Conservation (phyloP, 2,113 vertebrate genomes). For the mouse (Mus musculus) region DNA sequence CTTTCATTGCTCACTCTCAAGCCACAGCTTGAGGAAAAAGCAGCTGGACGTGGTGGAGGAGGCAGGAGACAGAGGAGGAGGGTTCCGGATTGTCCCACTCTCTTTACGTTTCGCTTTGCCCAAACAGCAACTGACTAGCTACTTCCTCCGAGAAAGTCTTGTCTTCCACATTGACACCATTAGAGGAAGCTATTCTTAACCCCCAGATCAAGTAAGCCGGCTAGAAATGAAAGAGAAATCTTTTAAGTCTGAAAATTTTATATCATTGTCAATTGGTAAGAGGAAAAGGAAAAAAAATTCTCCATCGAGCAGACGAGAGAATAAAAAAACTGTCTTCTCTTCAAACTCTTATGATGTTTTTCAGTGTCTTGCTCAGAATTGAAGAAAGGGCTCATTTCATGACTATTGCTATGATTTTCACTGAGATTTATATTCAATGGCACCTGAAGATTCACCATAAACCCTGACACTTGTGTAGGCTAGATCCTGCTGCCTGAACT, state of each 20-base stretch:
- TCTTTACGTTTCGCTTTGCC: constrained; percentile 61
- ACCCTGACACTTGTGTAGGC: constrained; percentile 52
- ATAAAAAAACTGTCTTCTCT: constrained; percentile 47
- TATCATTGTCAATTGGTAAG: constrained; percentile 75
- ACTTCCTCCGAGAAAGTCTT: constrained; percentile 72
- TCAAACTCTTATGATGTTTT: constrained; percentile 67
- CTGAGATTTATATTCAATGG: constrained; percentile 73
- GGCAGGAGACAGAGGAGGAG: constrained; percentile 76
- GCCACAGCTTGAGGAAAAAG: constrained; percentile 64
- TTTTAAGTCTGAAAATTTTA: constrained; percentile 79
- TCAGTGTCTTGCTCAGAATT: constrained; percentile 62
- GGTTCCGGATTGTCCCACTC: constrained; percentile 72
- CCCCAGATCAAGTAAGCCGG: constrained; percentile 73
- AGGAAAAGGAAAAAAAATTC: constrained; percentile 45
- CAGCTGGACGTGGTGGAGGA: constrained; percentile 60
- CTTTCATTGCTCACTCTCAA: constrained; percentile 46
- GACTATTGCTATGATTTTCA: constrained; percentile 68
- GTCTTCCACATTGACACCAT: constrained; percentile 76
- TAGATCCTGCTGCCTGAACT: constrained; percentile 32
- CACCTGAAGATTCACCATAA: constrained; percentile 70
- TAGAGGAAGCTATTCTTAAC: constrained; percentile 78
- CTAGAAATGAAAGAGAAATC: constrained; percentile 73
- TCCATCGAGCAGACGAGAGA: constrained; percentile 55
- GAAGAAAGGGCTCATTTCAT: constrained; percentile 74
- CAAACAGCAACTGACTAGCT: constrained; percentile 61